Percentiles rank a stretch among this genome's conserved stretches.
Evolutionary conservation across 2,113 vertebrate genomes (phyloP).

Genomic region (Nycticorax nycticorax): DNA sequence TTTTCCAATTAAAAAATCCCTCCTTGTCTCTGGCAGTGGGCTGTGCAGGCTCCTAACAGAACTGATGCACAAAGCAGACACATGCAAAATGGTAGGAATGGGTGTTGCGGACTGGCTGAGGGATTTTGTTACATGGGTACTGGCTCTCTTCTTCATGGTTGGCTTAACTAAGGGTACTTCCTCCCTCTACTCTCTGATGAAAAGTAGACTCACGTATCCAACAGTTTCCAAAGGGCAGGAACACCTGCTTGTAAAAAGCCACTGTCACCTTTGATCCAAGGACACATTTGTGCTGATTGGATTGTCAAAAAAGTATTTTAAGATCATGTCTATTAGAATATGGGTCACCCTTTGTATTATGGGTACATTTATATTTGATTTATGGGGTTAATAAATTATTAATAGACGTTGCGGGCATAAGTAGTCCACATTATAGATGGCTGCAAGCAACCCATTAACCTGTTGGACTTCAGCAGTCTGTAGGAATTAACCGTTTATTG

Average conservation of each 20-base stretch:
- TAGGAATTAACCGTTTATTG: neutral
- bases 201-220: neutral
- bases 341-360: neutral
- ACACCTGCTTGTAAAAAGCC: neutral
- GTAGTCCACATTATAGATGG: neutral
- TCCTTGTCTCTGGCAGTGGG: neutral
- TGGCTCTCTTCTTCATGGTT: neutral
- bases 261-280: slow-evolving; percentile 5
- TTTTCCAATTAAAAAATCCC: slow-evolving; percentile 2
- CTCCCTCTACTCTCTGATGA: neutral
- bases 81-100: neutral
- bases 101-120: neutral
- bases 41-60: neutral
- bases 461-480: neutral
- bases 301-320: slow-evolving; percentile 21
- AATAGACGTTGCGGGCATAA: neutral
- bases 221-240: neutral
- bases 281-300: neutral
- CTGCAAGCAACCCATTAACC: slow-evolving; percentile 19
- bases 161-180: neutral
- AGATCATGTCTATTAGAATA: neutral
- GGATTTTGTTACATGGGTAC: neutral
- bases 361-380: neutral
- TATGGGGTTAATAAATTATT: slow-evolving; percentile 15
- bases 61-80: neutral